These are phyloP conservation scores for Aspidoscelis tigris DNA, from an alignment of 2,113 vertebrate species.

Conservation along the genomic window DNA sequence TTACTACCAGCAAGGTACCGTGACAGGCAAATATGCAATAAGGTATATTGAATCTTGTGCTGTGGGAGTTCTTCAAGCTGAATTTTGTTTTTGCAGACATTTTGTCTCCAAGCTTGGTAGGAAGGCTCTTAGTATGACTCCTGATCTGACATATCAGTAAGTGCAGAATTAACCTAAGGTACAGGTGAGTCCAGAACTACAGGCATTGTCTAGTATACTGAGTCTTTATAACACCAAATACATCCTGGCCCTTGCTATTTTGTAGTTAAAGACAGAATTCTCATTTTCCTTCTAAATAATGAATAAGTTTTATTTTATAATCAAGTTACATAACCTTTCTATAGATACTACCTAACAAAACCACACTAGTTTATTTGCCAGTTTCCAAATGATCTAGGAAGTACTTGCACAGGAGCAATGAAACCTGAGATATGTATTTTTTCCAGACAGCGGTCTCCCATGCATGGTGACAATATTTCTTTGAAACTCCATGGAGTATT, in stretches of 20 bases:
- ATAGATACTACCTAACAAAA: neutral
- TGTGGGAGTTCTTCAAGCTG: neutral
- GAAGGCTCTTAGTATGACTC: no score
- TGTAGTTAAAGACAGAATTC: neutral
- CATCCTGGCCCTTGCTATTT: no score
- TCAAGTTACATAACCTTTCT: neutral
- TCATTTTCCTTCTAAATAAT: neutral
- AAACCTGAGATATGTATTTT: neutral
- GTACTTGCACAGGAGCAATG: neutral
- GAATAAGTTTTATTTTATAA: neutral
- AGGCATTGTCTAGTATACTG: no score
- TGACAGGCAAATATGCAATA: neutral
- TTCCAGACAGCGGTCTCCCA: neutral
- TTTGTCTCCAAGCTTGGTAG: no score
- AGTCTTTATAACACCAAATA: no score
- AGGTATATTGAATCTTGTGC: neutral
- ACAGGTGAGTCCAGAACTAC: no score
- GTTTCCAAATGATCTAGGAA: neutral
- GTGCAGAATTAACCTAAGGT: no score
- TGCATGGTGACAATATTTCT: neutral
- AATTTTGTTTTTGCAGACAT: neutral
- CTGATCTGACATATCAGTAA: no score
- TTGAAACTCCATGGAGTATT: neutral
- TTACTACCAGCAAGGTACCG: neutral
- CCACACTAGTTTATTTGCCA: neutral